phyloP scores from a whole-genome alignment of 2,797 vertebrate genomes.

The Eupleurogrammus muticus region DNA sequence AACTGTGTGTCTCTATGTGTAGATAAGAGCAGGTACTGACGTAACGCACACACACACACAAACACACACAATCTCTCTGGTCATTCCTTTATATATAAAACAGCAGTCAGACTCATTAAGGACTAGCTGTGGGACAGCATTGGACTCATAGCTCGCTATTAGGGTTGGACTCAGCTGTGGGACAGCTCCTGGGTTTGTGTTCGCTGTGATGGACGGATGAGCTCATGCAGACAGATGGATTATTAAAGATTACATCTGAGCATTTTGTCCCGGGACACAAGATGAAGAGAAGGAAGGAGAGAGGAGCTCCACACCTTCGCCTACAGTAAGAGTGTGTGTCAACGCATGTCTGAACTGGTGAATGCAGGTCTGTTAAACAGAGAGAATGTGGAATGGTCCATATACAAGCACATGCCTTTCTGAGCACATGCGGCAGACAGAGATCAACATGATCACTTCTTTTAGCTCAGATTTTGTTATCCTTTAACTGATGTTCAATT shows the following conservation, averaged over 20 bases:
- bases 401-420: slow-evolving; percentile 1
- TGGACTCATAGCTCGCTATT: neutral
- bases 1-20: slow-evolving; percentile 42
- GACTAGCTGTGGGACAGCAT: neutral
- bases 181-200: neutral
- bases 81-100: slow-evolving; percentile 21
- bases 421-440: too few relatives aligned
- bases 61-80: slow-evolving; percentile 3
- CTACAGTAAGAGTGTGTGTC: slow-evolving; percentile 89
- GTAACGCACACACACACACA: slow-evolving; percentile 17
- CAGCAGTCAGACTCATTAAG: slow-evolving; percentile 9
- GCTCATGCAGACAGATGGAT: slow-evolving; percentile 46
- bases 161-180: neutral
- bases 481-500: too few relatives aligned
- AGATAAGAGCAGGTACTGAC: slow-evolving; percentile 55
- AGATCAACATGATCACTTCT: too few relatives aligned
- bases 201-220: slow-evolving; percentile 40
- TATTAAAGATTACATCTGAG: slow-evolving; percentile 66
- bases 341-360: neutral
- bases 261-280: slow-evolving; percentile 72
- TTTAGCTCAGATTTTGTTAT: too few relatives aligned
- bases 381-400: neutral
- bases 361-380: neutral
- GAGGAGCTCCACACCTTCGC: slow-evolving; percentile 88
- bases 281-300: slow-evolving; percentile 91